phyloP scores from a whole-genome alignment of 2,113 vertebrate genomes.

The Lepidothrix coronata region DNA sequence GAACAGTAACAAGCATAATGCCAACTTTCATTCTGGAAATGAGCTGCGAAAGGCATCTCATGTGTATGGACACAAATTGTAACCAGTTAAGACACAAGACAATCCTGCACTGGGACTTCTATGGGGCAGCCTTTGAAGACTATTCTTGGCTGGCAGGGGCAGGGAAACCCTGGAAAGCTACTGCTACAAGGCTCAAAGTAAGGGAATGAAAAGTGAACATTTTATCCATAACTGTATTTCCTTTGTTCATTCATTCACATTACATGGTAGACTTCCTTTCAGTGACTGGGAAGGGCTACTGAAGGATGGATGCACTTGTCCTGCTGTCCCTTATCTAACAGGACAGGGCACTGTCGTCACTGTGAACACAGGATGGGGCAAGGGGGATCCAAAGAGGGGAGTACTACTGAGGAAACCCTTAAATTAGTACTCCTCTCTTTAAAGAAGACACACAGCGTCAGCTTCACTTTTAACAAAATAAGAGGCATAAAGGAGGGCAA shows the following conservation, averaged over 20 bases:
- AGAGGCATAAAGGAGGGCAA: background rate
- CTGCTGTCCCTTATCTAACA: fast-evolving
- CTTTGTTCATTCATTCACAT: background rate
- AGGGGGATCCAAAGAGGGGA: background rate
- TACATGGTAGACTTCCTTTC: background rate
- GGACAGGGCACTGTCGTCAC: background rate
- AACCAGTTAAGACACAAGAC: background rate
- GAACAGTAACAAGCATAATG: slow-evolving; percentile 26
- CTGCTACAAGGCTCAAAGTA: background rate
- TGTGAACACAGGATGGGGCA: background rate
- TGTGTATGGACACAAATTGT: background rate
- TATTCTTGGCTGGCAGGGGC: background rate
- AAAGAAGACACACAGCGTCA: background rate
- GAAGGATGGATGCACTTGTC: background rate
- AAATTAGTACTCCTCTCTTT: background rate
- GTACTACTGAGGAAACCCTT: background rate
- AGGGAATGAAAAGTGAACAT: background rate
- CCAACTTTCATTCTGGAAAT: slow-evolving; percentile 29
- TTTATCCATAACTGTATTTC: background rate
- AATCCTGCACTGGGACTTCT: background rate
- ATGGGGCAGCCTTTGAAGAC: background rate
- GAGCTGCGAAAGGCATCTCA: background rate
- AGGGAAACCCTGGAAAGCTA: background rate
- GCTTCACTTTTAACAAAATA: background rate
- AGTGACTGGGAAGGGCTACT: background rate